phyloP scores from a whole-genome alignment of 37 sponge, comb jelly and placozoan genomes.

The Tethya wilhelma region DNA sequence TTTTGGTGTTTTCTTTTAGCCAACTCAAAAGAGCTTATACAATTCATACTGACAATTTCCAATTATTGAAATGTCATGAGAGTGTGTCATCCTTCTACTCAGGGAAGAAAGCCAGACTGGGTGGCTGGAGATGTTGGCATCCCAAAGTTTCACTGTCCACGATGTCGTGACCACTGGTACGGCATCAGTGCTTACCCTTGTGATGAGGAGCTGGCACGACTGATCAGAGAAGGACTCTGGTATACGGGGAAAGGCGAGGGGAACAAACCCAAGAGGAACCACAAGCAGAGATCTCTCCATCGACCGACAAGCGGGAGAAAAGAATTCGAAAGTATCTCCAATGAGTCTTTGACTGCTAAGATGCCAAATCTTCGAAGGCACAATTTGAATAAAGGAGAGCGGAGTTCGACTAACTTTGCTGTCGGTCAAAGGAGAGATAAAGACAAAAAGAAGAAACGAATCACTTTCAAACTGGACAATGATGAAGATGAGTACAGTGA shows the following conservation, averaged over 20 bases:
- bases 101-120: slow-evolving; percentile 60
- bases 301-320: neutral
- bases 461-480: slow-evolving; percentile 58
- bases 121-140: slow-evolving; percentile 66
- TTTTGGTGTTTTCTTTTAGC: neutral
- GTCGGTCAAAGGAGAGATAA: neutral
- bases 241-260: slow-evolving; percentile 37
- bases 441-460: slow-evolving; percentile 40
- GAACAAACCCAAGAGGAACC: neutral
- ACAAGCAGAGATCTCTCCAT: neutral
- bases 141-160: slow-evolving; percentile 80
- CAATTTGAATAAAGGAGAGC: neutral
- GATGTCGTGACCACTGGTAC: slow-evolving; percentile 89
- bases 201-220: slow-evolving; percentile 77
- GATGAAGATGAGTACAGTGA: slow-evolving; percentile 2
- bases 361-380: neutral
- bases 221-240: slow-evolving; percentile 76
- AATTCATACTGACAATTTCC: neutral
- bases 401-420: neutral
- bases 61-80: neutral
- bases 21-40: neutral
- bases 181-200: slow-evolving; percentile 74
- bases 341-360: neutral
- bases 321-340: neutral
- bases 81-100: neutral